These are phyloP conservation scores for Standfussiana lucernea DNA, from an alignment of 2,888 invertebrate genomes.

Conservation along the genomic window DNA sequence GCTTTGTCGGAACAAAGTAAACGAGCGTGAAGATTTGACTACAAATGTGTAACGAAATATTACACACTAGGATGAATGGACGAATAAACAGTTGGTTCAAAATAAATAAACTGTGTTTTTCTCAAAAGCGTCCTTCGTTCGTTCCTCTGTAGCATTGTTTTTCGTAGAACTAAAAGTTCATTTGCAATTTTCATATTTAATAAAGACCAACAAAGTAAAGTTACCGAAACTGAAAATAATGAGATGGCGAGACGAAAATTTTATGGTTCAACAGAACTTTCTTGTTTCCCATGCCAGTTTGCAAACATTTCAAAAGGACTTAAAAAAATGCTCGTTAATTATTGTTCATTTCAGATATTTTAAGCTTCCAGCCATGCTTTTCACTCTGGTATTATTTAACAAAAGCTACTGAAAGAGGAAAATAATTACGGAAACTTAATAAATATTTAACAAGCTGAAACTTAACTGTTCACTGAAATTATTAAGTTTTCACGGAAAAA, in stretches of 20 bases:
- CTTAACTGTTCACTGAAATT: slow-evolving; percentile 10
- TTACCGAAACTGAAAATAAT: not conserved
- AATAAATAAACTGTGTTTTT: not conserved
- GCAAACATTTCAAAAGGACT: slow-evolving; percentile 7
- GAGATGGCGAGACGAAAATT: not conserved
- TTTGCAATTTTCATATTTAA: not conserved
- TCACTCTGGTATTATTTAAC: not conserved
- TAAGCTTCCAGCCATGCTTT: slow-evolving; percentile 1
- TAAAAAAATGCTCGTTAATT: slow-evolving; percentile 16
- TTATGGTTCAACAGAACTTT: not conserved
- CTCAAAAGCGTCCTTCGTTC: not conserved
- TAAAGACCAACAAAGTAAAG: too few species aligned
- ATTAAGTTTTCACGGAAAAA: not conserved
- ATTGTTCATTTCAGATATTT: slow-evolving; percentile 18
- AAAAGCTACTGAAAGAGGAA: slow-evolving; percentile 15
- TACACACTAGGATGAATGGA: not conserved
- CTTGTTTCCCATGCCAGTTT: slow-evolving; percentile 3
- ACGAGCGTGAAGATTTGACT: not conserved
- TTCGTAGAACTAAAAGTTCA: not conserved
- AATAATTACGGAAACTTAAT: slow-evolving; percentile 42
- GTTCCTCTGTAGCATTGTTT: not conserved
- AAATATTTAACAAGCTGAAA: slow-evolving; percentile 23
- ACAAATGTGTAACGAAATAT: slow-evolving; percentile 2
- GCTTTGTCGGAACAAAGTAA: not conserved
- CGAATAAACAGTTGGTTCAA: not conserved